Evolutionary conservation across 1,140 invertebrate species (phyloP), one percentile per base, ranked within the genome.

Genomic region (Drosophila sucinea): DNA sequence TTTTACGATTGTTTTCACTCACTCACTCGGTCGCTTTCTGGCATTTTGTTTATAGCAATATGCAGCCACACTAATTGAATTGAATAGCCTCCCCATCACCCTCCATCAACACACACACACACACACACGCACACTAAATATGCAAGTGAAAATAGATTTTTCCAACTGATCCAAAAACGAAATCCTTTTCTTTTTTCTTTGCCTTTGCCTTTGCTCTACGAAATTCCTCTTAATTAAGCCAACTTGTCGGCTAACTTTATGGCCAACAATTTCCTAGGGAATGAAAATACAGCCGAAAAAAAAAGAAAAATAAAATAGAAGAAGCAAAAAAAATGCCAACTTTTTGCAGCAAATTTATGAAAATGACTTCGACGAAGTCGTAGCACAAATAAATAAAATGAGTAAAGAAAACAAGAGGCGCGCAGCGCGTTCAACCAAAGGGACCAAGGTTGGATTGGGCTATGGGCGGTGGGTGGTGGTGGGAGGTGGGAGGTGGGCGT

Each of bases 341-440:
- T 77, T 54, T 54, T 57, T 63, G 69, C 68, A 60, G 62, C 44
- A 84, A 84, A 84, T 87, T 87, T 87, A 87, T 87, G 85, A 89
- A 87, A 89, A 87, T 89, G 68, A 89, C 85, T 80, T 84, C 70
- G 77, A 70, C 76, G 70, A 68, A 86, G 78, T 81, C 82, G 71
- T 73, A 72, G 75, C 54, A 64, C 68, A 89, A 89, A 89, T 80
- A 89, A 84, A 87, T 84, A 82, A 80, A 87, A 60, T n/a, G 32
- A 40, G 17, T 25, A 23, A 40, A 44, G 25, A 33, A 35, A 17
- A 27, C 47, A 27, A 44, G 33, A 62, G 40, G 23, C 17, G 44
- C 4, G 25, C 38, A 23, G 11, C 10, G 25, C 65, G 56, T 67
- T 67, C 40, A 44, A 35, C 65, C 65, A 54, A 32, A 38, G 38